Percentiles rank a stretch among this genome's conserved stretches.
Evolutionary conservation across 2,888 invertebrate genomes (phyloP).

Genomic region (Cistogaster globosa): DNA sequence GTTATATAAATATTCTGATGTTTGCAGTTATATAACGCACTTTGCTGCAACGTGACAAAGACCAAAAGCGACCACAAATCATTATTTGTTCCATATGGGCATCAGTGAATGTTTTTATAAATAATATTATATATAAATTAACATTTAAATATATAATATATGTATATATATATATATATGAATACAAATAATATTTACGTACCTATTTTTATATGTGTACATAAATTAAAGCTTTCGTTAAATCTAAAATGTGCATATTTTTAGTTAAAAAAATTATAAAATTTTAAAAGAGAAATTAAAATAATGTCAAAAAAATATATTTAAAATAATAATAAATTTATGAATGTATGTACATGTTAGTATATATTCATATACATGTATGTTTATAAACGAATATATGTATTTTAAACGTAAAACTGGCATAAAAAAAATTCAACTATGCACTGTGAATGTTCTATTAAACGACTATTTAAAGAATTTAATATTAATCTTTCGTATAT

Average conservation of each 20-base stretch:
- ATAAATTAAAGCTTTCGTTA: slow-evolving; percentile 34
- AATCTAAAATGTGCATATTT: slow-evolving; percentile 49
- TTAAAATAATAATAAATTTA: slow-evolving; percentile 34
- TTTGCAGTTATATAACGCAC: slow-evolving; percentile 59
- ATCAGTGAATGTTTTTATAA: slow-evolving; percentile 6
- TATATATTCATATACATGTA: too few species aligned
- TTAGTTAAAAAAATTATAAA: slow-evolving; percentile 34
- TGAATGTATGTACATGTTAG: not conserved
- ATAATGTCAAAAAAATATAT: too few species aligned
- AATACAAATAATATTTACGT: too few species aligned
- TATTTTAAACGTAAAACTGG: too few species aligned
- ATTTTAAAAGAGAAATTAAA: slow-evolving; percentile 27
- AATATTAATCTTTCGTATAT: too few species aligned
- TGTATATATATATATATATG: too few species aligned
- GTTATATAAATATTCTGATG: slow-evolving; percentile 50
- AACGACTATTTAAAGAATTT: too few species aligned
- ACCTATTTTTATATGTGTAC: too few species aligned
- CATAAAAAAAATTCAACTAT: too few species aligned
- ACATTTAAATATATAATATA: not conserved
- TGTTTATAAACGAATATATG: too few species aligned
- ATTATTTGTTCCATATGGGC: slow-evolving; percentile 35
- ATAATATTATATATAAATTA: not conserved
- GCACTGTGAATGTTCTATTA: too few species aligned
- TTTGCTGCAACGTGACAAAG: slow-evolving; percentile 57
- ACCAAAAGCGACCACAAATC: slow-evolving; percentile 53